Evolutionary conservation across 2,888 invertebrate genomes (phyloP), one percentile per base, ranked within the genome.

Genomic region (Lamproptera curius): DNA sequence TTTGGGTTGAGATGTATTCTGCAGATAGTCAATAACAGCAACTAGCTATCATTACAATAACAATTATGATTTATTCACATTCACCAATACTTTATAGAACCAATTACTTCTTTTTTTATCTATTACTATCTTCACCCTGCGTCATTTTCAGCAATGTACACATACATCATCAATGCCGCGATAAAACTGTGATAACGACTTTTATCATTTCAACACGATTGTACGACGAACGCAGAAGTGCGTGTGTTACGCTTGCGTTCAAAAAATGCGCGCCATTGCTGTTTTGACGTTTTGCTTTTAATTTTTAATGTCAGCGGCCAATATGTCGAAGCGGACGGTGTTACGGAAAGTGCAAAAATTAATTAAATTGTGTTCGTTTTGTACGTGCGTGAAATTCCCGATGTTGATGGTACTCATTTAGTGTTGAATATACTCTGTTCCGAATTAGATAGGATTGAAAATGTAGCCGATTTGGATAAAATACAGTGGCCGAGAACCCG

Each of bases 311-410:
- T 59, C 26, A 62, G 56, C 43, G 66, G 71, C 42, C 74, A 83
- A 57, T 73, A 73, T 11, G 51, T 62, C 47, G 43, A 52, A 6
- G 36, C 16, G 35, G 31, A 49, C 26, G 62, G 58, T 34, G 70
- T 61, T 14, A 62, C 60, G 4, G 65, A 70, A 51, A 54, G 65
- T 61, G 52, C 52, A 56, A 16, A 71, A 69, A 54, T 55, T 72
- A 16, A 70, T 85, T 57, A 70, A 76, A 57, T 61, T 87, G 49
- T 80, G 84, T 69, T 76, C 76, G 48, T 72, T 76, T 57, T 87
- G 87, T 61, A 79, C 83, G 60, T 87, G 86, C 58, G 86, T 76
- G 87, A 87, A 67, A 84, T 85, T 54, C 70, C 73, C 1, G 82
- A 84, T 56, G 58, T 76, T 9, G 82, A 84, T 44, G 75, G 76